Conservation (phyloP, 2,113 vertebrate genomes). For the Pterocles burchelli region DNA sequence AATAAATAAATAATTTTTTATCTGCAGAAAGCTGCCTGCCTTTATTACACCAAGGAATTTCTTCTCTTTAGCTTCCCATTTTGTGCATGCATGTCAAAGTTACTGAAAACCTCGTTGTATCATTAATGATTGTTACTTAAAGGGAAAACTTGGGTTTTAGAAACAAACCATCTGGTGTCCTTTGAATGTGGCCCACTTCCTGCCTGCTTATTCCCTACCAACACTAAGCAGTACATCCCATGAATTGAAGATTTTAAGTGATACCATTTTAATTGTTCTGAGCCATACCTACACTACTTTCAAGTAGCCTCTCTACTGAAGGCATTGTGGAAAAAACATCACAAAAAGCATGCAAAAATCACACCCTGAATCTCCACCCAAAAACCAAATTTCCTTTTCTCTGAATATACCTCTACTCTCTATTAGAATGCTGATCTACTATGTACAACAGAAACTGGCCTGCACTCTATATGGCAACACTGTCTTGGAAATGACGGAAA, state of each 20-base stretch:
- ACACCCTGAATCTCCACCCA: background rate
- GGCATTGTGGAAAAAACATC: background rate
- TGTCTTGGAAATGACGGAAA: background rate
- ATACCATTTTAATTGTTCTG: background rate
- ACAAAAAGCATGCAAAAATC: background rate
- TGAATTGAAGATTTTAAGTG: background rate
- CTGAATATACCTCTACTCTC: background rate
- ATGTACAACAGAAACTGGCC: background rate
- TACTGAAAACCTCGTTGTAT: background rate
- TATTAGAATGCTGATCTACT: background rate
- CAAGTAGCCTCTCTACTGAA: background rate
- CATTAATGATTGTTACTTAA: background rate
- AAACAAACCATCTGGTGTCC: background rate
- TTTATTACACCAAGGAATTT: background rate
- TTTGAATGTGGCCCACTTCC: background rate
- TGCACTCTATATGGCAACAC: background rate
- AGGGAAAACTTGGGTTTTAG: background rate
- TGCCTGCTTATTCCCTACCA: background rate
- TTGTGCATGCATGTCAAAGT: background rate
- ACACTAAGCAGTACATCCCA: background rate
- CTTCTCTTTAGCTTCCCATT: background rate
- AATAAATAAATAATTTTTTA: background rate
- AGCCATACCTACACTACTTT: background rate
- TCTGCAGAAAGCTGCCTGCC: background rate
- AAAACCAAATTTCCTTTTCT: background rate